These are phyloP conservation scores for Myzus persicae DNA, from an alignment of 1,140 invertebrate species.

Conservation along the genomic window DNA sequence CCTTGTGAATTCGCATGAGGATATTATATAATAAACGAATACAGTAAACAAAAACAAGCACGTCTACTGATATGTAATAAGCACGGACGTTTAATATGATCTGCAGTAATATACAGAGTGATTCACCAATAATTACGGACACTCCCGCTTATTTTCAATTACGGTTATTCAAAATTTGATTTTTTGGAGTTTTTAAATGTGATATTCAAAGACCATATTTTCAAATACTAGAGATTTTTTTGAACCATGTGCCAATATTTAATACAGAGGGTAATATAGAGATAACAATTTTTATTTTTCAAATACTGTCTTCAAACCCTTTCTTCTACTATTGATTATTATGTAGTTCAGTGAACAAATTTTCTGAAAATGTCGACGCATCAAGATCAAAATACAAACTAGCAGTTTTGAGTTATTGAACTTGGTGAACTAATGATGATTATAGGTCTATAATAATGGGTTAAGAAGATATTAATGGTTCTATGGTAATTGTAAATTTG, in stretches of 20 bases:
- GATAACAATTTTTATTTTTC: neutral
- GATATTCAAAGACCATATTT: neutral
- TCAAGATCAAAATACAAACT: too few relatives aligned
- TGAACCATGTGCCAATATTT: too few relatives aligned
- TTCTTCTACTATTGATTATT: too few relatives aligned
- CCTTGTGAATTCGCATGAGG: neutral
- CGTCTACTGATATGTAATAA: neutral
- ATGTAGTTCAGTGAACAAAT: too few relatives aligned
- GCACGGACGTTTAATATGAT: neutral
- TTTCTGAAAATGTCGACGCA: too few relatives aligned
- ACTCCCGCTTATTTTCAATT: too few relatives aligned
- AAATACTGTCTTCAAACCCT: fast-evolving
- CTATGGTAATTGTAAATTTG: too few relatives aligned
- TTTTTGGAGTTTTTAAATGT: neutral
- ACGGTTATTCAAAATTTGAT: neutral
- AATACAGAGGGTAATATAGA: neutral
- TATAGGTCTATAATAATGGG: too few relatives aligned
- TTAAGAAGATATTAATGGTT: too few relatives aligned
- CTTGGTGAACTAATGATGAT: too few relatives aligned
- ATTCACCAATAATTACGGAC: neutral
- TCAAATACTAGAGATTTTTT: neutral
- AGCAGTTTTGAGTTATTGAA: too few relatives aligned
- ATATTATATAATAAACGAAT: neutral
- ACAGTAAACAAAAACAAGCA: slow-evolving; percentile 1
- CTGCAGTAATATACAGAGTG: neutral